phyloP scores from a whole-genome alignment of 2,888 invertebrate species.

The Bombylius major region DNA sequence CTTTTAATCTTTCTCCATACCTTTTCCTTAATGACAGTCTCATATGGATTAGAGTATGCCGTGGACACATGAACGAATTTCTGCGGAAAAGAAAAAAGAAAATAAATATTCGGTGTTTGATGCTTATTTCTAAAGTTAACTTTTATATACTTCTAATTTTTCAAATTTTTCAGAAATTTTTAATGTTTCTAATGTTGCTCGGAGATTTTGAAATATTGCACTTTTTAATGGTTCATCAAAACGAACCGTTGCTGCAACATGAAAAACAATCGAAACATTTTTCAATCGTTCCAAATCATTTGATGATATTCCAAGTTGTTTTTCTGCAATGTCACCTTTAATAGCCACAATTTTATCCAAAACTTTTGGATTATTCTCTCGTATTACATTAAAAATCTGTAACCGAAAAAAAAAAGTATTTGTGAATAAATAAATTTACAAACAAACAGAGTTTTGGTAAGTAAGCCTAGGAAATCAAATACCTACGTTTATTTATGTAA shows the following conservation, averaged over 20 bases:
- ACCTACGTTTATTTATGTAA: too few species aligned
- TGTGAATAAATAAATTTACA: too few species aligned
- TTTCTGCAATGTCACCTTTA: background rate
- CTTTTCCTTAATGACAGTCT: constrained; percentile 52
- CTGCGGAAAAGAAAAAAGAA: constrained; percentile 26
- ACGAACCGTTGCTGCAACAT: background rate
- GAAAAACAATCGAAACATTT: background rate
- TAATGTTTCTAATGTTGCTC: background rate
- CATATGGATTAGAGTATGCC: constrained; percentile 64
- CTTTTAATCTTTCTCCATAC: too few species aligned
- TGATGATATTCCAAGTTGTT: background rate
- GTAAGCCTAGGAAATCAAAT: too few species aligned
- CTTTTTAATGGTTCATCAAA: background rate
- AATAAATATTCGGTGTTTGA: too few species aligned
- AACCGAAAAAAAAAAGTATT: too few species aligned
- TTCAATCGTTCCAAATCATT: background rate
- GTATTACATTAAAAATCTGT: background rate
- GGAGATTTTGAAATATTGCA: background rate
- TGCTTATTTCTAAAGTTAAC: background rate
- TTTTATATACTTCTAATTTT: background rate
- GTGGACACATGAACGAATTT: constrained; percentile 64
- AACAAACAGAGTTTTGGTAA: too few species aligned
- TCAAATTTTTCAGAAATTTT: background rate
- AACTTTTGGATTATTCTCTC: background rate
- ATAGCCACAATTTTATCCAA: background rate